Base-by-base conservation (phyloP, 2,113 vertebrate genomes). In the Podarcis muralis region DNA sequence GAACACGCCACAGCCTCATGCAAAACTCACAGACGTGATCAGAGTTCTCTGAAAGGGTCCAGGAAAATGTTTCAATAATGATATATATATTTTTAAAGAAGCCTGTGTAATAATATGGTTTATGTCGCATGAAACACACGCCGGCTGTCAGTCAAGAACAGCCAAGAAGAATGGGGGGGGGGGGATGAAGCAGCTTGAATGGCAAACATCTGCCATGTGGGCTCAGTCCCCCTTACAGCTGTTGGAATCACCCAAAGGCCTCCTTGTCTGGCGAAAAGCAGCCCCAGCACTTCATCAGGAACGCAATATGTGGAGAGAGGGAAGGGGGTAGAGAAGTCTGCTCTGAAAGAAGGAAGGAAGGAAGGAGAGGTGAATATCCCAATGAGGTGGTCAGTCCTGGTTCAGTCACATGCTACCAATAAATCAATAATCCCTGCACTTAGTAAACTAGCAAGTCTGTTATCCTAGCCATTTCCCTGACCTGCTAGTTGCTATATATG, bases 201-300 rank as follows among this genome's bases (percentile, higher is more conserved):
- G 96, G 93, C 86, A 87, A 97, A 97, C 97, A 97, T 97, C 97
- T 97, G 97, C 96, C 92, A 83, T 89, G 86, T 92, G 90, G 93
- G 91, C 95, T 96, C 95, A 96, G 96, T 95, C 89, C 91, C 93
- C 16, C 37, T n/a, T 95, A 94, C 97, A 97, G 97, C 96, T 97
- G 97, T 93, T 93, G 88, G 96, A 95, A 94, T 90, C 93, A 88
- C 94, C 48, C 91, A 72, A 93, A 84, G 83, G 83, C 85, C 57
- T 65, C 89, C 88, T 83, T 62, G 15, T 85, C 87, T 78, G 89
- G 91, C 81, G 25, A 2, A 75, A 84, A 57, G 69, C 90, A 89
- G 32, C 91, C 89, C 16, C 18, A 27, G 85, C 91, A 43, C 88
- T 92, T 90, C 88, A 30, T 11, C 0, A 86, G 66, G 57, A 81